Evolutionary conservation across 2,797 vertebrate species (phyloP).

Genomic region (Parauchenoglanis ngamensis): DNA sequence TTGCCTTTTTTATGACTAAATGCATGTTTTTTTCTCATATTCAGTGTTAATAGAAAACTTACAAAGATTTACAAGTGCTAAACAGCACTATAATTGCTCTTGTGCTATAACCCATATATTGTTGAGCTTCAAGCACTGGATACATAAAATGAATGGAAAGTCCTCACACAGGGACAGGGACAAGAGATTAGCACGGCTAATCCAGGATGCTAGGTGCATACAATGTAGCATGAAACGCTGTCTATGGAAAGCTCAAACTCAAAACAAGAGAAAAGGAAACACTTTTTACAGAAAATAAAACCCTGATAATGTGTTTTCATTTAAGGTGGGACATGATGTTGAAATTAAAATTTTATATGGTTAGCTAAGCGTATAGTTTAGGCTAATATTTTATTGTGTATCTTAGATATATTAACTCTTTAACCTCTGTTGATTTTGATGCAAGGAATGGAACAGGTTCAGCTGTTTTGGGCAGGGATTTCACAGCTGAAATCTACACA

Average conservation of each 20-base stretch:
- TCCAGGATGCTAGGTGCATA: neutral
- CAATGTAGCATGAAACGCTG: neutral
- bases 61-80: too few species aligned
- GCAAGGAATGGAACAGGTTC: constrained; percentile 6
- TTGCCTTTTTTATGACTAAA: neutral
- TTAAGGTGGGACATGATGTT: neutral
- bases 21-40: neutral
- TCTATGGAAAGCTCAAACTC: neutral
- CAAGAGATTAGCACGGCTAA: neutral
- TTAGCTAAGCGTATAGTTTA: neutral
- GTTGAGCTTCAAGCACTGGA: neutral
- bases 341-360: neutral
- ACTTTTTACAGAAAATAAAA: neutral
- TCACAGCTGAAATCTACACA: constrained; percentile 27
- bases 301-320: neutral
- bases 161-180: neutral
- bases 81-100: too few species aligned
- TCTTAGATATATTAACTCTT: neutral
- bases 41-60: neutral
- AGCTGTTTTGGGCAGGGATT: constrained; percentile 25
- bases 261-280: neutral
- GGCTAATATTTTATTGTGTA: too few species aligned
- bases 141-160: neutral
- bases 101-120: constrained; percentile 9
- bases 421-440: neutral